These are phyloP conservation scores for Drosophila asahinai DNA, from an alignment of 1,140 invertebrate genomes.

Conservation along the genomic window DNA sequence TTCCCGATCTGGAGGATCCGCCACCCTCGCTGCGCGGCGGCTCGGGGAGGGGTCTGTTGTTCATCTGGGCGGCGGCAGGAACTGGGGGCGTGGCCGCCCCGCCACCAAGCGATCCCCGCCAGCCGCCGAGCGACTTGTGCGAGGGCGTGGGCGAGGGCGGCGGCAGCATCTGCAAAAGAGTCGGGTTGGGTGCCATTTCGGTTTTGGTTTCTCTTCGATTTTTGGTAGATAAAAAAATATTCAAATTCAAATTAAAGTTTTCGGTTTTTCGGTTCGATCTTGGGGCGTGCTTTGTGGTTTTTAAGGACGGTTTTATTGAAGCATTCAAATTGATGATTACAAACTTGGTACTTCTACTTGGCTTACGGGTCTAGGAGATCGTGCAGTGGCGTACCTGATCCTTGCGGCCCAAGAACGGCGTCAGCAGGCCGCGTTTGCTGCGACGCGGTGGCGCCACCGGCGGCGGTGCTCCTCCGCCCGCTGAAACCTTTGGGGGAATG, in stretches of 20 bases:
- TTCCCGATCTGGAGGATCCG: conserved; percentile 76
- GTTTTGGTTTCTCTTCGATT: neutral
- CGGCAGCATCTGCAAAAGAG: conserved; percentile 73
- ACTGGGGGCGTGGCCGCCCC: conserved; percentile 28
- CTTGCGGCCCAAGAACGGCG: conserved; percentile 85
- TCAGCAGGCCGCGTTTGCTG: conserved; percentile 87
- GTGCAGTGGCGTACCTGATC: conserved; percentile 86
- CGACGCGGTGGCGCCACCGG: conserved; percentile 94
- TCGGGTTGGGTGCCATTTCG: conserved; percentile 49
- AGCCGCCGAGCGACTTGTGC: conserved; percentile 59
- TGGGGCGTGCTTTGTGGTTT: conserved; percentile 34
- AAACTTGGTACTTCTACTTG: conserved; percentile 66
- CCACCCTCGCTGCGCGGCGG: conserved; percentile 75
- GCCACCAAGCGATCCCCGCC: conserved; percentile 60
- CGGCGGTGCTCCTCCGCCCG: conserved; percentile 84
- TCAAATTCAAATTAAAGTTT: conserved; percentile 16
- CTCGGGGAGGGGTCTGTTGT: conserved; percentile 80
- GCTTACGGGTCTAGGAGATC: conserved; percentile 78
- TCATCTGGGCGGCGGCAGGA: conserved; percentile 34
- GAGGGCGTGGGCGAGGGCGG: conserved; percentile 79
- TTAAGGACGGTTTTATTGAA: conserved; percentile 69
- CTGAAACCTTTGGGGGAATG: conserved; percentile 90
- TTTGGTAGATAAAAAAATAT: conserved; percentile 22
- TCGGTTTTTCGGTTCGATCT: conserved; percentile 13
- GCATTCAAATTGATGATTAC: conserved; percentile 69